Evolutionary conservation across 2,888 invertebrate genomes (phyloP).

Genomic region (Scaptomyza parva): DNA sequence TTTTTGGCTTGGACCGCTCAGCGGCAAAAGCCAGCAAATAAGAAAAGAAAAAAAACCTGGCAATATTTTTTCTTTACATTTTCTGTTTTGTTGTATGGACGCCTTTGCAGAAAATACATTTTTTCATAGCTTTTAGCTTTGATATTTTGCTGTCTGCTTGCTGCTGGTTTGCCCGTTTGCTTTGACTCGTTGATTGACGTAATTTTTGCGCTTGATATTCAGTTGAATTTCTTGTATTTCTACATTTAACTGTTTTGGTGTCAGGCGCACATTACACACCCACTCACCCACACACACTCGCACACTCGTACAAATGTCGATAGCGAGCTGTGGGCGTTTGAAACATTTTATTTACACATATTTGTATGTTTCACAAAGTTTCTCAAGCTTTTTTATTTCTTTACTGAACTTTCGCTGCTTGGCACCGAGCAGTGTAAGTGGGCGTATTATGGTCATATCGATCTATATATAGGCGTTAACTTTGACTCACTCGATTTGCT

Average conservation of each 20-base stretch:
- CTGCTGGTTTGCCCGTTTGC: conserved; percentile 45
- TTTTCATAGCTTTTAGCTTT: conserved; percentile 41
- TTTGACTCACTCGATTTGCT: conserved; percentile 61
- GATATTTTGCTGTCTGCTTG: conserved; percentile 40
- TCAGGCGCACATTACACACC: conserved; percentile 74
- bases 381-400: conserved; percentile 48
- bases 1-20: conserved; percentile 77
- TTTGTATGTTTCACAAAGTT: conserved; percentile 44
- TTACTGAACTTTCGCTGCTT: conserved; percentile 70
- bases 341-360: conserved; percentile 50
- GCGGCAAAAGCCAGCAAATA: conserved; percentile 28
- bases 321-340: conserved; percentile 53
- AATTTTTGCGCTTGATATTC: conserved; percentile 81
- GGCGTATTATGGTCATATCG: conserved; percentile 30
- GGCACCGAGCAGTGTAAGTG: conserved; percentile 21
- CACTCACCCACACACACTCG: conserved; percentile 57
- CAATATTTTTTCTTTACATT: conserved; percentile 58
- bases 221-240: conserved; percentile 80
- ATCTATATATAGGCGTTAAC: conserved; percentile 33
- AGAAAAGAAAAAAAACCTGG: conserved; percentile 34
- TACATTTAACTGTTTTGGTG: conserved; percentile 80
- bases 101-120: conserved; percentile 72
- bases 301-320: conserved; percentile 29
- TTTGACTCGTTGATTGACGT: conserved; percentile 78
- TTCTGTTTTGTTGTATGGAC: conserved; percentile 59